phyloP scores from a whole-genome alignment of 2,888 invertebrate genomes.

The Steinernema carpocapsae region DNA sequence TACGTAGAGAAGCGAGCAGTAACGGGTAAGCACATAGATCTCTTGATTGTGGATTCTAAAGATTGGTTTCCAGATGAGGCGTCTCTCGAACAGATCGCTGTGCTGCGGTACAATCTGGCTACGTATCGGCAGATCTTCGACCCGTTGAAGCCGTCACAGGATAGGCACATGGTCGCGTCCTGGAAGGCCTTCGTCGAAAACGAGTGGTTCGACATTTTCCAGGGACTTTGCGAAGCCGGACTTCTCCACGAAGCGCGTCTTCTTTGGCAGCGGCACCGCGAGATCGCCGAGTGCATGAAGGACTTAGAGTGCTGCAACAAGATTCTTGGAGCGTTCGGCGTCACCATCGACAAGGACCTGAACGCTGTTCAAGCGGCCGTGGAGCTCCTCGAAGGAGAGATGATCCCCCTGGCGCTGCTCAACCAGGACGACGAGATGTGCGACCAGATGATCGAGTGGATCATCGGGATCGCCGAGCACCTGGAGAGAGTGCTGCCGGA shows the following conservation, averaged over 20 bases:
- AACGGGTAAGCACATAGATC: neutral
- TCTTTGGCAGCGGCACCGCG: neutral
- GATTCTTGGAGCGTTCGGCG: neutral
- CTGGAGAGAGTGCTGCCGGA: neutral
- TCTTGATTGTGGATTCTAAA: neutral
- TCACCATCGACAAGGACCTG: neutral
- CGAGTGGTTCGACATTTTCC: neutral
- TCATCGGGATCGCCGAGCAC: neutral
- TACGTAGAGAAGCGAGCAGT: neutral
- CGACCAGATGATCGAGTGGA: neutral
- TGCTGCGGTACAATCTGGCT: constrained; percentile 3
- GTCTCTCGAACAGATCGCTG: neutral
- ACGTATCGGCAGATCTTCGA: constrained; percentile 4
- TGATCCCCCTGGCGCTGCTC: neutral
- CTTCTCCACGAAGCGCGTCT: neutral
- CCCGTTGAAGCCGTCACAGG: neutral
- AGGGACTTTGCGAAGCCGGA: neutral
- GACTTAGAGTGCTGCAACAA: neutral
- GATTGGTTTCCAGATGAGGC: neutral
- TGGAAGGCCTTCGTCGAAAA: neutral
- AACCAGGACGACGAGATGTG: neutral
- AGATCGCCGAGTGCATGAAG: neutral
- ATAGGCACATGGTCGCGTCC: neutral
- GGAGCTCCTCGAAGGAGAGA: constrained; percentile 1
- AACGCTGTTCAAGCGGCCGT: neutral